A percentile compares a stretch with the other conserved stretches of the same genome.
phyloP scores from a whole-genome alignment of 2,113 vertebrate genomes.

The Erpornis zantholeuca region DNA sequence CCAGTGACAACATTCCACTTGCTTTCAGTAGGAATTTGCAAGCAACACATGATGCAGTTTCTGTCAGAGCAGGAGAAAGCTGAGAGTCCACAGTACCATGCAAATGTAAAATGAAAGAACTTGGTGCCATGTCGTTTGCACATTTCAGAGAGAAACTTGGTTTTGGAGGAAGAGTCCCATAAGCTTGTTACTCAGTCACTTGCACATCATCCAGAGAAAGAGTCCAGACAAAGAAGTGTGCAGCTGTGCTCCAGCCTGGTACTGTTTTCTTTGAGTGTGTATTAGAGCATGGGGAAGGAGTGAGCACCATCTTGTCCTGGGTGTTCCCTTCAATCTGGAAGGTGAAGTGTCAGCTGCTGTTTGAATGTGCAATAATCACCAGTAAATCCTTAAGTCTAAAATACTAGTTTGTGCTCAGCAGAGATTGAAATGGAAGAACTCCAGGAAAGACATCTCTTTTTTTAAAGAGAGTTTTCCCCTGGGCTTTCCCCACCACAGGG shows the following conservation, averaged over 20 bases:
- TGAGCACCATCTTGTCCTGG: neutral
- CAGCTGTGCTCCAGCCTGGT: neutral
- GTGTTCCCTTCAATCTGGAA: neutral
- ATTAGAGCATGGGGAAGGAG: neutral
- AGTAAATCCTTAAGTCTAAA: neutral
- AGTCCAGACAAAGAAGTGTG: neutral
- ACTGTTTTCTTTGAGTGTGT: neutral
- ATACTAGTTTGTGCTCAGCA: neutral
- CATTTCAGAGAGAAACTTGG: neutral
- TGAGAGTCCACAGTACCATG: neutral
- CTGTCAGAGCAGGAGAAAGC: neutral
- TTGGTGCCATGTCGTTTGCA: neutral
- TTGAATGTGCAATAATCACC: neutral
- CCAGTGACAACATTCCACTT: neutral
- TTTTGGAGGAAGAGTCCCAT: neutral
- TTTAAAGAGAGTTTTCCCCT: neutral
- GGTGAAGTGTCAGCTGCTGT: neutral
- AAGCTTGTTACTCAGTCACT: neutral
- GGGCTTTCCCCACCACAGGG: neutral
- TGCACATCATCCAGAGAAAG: neutral
- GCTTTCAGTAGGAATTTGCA: neutral
- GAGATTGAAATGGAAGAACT: neutral
- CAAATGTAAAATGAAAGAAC: neutral
- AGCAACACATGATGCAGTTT: neutral
- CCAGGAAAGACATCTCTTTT: neutral